Evolutionary conservation across 2,113 vertebrate species (phyloP), one percentile per base, ranked within the genome.

Genomic region (Halcyon malimbica): DNA sequence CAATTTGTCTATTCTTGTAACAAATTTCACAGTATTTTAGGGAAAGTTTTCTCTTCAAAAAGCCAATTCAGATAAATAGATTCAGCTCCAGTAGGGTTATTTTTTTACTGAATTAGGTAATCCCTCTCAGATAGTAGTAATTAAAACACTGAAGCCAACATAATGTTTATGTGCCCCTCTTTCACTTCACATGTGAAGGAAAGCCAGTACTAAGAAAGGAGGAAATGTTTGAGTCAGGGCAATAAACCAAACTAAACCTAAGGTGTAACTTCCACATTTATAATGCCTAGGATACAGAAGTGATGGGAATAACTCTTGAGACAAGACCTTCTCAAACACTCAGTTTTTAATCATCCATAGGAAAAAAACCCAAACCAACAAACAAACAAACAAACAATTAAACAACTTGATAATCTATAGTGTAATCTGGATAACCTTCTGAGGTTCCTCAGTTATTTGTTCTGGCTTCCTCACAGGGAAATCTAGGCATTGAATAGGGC

Each of bases 211-310:
- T 28, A 69, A 42, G 8, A 59, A 78, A 84, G 19, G 71, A 4
- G 4, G 16, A 88, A 74, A 77, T 19, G 26, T n/a, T 37, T 0
- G 2, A 7, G 5, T 7, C 2, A 16, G 3, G 7, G 2, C 2
- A 54, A 83, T 26, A 89, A 67, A 73, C 16, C 12, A 50, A 65
- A 25, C 6, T 31, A 69, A 80, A 77, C 28, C 28, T 80, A 80
- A 70, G 19, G 18, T 6, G 25, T 20, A 80, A 44, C 9, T 42
- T 80, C 15, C 31, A 86, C 5, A 37, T 81, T 70, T 74, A 54
- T 29, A 63, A 69, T 24, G 46, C 6, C 9, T 11, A 26, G 10
- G 13, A 37, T 59, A 23, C 42, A 77, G n/a, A 74, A 64, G 3
- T 16, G 9, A 9, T 80, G 13, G 26, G 16, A 63, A 57, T 46